Evolutionary conservation across 2,113 vertebrate genomes (phyloP).

Genomic region (Isurus oxyrinchus): DNA sequence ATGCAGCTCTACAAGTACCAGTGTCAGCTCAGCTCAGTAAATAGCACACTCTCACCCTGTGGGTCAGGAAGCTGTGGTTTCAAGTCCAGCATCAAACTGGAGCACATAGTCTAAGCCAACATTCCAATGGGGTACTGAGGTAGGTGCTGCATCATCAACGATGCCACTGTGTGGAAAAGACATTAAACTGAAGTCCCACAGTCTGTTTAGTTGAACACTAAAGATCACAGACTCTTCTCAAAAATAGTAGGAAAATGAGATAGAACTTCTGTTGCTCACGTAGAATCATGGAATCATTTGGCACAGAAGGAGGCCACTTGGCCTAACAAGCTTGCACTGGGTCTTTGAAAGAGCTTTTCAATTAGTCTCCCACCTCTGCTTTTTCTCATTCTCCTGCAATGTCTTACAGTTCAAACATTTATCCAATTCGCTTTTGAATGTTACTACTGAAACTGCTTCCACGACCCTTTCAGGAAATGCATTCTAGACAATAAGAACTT

Average conservation of each 20-base stretch:
- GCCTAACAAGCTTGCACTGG: neutral
- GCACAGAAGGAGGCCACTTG: neutral
- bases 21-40: conserved; percentile 19
- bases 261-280: neutral
- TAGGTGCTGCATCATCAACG: neutral
- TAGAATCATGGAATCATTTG: neutral
- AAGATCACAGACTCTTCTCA: neutral
- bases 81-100: neutral
- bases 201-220: neutral
- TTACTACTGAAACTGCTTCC: neutral
- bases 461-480: neutral
- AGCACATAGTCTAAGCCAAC: neutral
- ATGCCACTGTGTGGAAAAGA: neutral
- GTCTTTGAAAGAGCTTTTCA: neutral
- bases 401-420: neutral
- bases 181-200: neutral
- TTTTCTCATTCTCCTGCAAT: neutral
- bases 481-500: neutral
- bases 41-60: neutral
- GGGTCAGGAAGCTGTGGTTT: neutral
- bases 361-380: neutral
- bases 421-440: neutral
- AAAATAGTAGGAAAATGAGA: neutral
- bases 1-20: neutral
- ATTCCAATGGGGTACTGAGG: neutral